Conservation (phyloP, 2,113 vertebrate genomes). For the Archocentrus centrarchus region DNA sequence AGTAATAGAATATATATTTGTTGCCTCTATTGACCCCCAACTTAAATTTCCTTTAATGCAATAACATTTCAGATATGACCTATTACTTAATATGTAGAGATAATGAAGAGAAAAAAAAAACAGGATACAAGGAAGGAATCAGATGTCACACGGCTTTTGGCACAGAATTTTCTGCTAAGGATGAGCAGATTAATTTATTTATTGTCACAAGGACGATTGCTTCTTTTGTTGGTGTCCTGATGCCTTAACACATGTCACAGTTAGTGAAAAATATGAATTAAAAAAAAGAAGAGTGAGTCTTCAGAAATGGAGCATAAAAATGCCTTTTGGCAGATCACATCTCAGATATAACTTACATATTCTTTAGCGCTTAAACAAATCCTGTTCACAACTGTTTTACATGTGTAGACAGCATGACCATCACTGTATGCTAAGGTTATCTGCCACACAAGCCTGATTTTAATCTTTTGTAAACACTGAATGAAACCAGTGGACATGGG, state of each 20-base stretch:
- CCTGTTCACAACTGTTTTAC: not conserved
- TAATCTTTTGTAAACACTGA: not conserved
- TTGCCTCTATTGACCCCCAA: too few relatives aligned
- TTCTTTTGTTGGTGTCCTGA: not conserved
- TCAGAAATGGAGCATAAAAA: not conserved
- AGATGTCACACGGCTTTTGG: not conserved
- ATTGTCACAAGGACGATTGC: not conserved
- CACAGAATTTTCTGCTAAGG: not conserved
- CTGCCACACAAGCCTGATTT: not conserved
- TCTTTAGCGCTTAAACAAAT: not conserved
- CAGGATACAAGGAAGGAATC: not conserved
- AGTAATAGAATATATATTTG: too few relatives aligned
- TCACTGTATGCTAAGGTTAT: not conserved
- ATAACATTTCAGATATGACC: not conserved
- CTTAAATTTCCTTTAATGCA: not conserved
- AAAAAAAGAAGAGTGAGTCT: not conserved
- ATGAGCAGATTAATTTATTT: not conserved
- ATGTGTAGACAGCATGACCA: not conserved
- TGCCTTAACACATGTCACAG: not conserved
- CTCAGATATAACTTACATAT: not conserved
- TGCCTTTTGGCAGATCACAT: not conserved
- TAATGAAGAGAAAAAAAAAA: not conserved
- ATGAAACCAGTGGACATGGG: not conserved
- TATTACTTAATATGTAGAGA: not conserved
- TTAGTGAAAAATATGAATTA: not conserved